These are phyloP conservation scores for Palloptera scutellata DNA, from an alignment of 2,888 invertebrate genomes.

Conservation along the genomic window DNA sequence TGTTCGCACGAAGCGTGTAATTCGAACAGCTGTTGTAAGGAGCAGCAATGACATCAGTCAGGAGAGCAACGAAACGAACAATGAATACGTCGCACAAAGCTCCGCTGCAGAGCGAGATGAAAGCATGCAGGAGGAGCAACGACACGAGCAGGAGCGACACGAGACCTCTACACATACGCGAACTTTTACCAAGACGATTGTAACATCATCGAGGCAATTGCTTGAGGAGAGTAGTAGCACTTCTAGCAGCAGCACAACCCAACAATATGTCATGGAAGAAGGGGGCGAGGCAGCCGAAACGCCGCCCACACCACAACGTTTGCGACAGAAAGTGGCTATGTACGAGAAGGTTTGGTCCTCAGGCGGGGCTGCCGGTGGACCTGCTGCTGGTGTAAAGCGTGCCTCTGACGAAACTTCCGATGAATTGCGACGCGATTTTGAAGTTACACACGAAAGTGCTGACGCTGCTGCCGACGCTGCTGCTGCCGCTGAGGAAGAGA, in stretches of 20 bases:
- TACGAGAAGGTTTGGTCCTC: conserved; percentile 83
- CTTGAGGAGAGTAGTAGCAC: conserved; percentile 32
- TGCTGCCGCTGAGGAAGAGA: conserved; percentile 42
- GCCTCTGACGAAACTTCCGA: conserved; percentile 55
- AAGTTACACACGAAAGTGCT: conserved; percentile 47
- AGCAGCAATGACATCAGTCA: no score
- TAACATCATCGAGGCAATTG: conserved; percentile 45
- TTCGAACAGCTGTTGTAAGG: conserved; percentile 46
- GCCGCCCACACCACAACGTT: conserved; percentile 62
- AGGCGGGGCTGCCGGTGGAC: conserved; percentile 36
- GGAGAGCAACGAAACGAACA: no score
- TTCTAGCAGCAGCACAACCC: conserved; percentile 29
- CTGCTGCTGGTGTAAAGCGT: conserved; percentile 42
- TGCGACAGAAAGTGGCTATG: conserved; percentile 79
- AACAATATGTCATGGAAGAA: conserved; percentile 42
- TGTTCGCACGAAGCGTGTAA: conserved; percentile 49
- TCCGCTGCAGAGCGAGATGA: neutral
- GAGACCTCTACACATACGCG: conserved; percentile 51
- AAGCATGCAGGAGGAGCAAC: conserved; percentile 31
- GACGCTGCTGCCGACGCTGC: conserved; percentile 20
- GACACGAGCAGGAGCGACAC: conserved; percentile 45
- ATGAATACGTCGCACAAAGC: no score
- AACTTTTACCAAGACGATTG: conserved; percentile 53
- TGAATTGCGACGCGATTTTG: conserved; percentile 55
- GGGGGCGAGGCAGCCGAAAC: conserved; percentile 40